These are phyloP conservation scores for Astreopora myriophthalma DNA, from an alignment of 64 coral and sea anemone species.

Conservation along the genomic window DNA sequence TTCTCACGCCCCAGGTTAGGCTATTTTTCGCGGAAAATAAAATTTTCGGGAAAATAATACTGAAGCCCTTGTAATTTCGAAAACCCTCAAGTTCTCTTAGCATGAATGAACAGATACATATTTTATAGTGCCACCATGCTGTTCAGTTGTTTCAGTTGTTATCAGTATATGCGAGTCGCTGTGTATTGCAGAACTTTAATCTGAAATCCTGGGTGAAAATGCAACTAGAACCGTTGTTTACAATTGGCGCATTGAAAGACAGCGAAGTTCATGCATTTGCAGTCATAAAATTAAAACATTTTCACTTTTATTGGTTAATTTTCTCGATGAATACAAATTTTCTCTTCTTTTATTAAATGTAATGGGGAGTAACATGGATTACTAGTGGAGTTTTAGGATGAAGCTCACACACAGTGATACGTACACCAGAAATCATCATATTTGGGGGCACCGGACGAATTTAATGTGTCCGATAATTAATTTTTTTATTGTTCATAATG, in stretches of 20 bases:
- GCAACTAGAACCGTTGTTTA: slow-evolving; percentile 21
- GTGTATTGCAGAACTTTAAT: slow-evolving; percentile 54
- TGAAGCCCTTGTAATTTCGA: too few relatives aligned
- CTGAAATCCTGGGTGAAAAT: neutral
- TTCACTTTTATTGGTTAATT: slow-evolving; percentile 9
- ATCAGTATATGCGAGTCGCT: slow-evolving; percentile 2
- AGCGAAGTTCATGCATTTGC: neutral
- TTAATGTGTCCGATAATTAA: neutral
- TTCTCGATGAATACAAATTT: neutral
- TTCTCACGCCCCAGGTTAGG: too few relatives aligned
- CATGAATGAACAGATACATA: too few relatives aligned
- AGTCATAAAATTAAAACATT: neutral
- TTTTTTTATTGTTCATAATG: too few relatives aligned
- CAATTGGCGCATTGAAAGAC: neutral
- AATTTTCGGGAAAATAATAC: too few relatives aligned
- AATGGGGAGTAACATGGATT: slow-evolving; percentile 21
- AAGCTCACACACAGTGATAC: slow-evolving; percentile 16
- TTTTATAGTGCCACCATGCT: neutral
- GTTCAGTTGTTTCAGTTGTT: slow-evolving; percentile 13
- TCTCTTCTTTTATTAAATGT: too few relatives aligned
- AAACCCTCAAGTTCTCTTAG: too few relatives aligned
- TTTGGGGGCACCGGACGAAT: slow-evolving; percentile 17
- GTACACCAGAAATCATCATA: slow-evolving; percentile 35
- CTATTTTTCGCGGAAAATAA: neutral
- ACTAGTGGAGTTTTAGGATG: slow-evolving; percentile 18